These are phyloP conservation scores for Xerus inauris DNA, from an alignment of 2,113 vertebrate genomes.

Conservation along the genomic window DNA sequence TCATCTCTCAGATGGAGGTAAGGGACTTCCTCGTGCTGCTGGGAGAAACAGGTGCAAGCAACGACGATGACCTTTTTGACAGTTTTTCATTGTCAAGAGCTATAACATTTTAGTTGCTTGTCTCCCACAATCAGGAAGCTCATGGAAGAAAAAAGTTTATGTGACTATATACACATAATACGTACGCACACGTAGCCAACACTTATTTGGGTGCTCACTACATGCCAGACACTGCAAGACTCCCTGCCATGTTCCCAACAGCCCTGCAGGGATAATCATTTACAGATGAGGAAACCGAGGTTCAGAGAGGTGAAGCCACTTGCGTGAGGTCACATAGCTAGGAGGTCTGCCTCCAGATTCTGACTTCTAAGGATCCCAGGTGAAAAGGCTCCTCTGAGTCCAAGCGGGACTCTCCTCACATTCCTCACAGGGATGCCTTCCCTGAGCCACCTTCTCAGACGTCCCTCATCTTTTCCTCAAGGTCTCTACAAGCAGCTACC, in stretches of 20 bases:
- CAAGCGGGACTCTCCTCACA: not conserved
- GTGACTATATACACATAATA: accelerated
- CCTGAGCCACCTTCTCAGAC: not conserved
- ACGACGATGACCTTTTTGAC: not conserved
- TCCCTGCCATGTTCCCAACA: not conserved
- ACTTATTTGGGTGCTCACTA: accelerated
- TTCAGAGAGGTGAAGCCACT: not conserved
- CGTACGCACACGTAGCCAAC: no score
- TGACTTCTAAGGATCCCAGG: not conserved
- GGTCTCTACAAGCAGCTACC: not conserved
- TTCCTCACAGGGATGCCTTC: not conserved
- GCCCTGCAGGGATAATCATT: not conserved
- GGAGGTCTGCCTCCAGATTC: not conserved
- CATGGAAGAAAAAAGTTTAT: not conserved
- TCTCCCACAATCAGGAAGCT: not conserved
- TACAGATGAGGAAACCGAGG: not conserved
- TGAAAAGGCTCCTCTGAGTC: not conserved
- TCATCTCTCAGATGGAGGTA: not conserved
- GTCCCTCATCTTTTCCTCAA: not conserved
- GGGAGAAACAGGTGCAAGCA: not conserved
- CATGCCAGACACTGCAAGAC: not conserved
- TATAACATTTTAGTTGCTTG: not conserved
- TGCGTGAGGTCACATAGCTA: not conserved
- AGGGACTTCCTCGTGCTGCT: accelerated
- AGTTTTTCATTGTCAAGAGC: not conserved